Conservation (phyloP, 2,797 vertebrate species). For the Valencia hispanica region DNA sequence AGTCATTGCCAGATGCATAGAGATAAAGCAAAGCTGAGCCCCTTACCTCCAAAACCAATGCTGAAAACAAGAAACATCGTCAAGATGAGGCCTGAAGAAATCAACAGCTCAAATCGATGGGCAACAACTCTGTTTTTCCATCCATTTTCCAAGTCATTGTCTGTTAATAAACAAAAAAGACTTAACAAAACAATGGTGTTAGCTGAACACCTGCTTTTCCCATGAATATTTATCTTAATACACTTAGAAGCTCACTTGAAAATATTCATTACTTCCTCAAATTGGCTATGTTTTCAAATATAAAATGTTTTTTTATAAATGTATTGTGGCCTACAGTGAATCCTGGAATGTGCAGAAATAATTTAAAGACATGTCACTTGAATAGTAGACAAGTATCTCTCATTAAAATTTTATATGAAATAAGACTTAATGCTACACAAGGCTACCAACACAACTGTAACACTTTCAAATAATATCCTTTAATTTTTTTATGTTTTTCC, state of each 20-base stretch:
- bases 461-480: no score
- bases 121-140: constrained; percentile 60
- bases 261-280: neutral
- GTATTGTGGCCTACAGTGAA: no score
- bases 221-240: neutral
- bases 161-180: constrained; percentile 20
- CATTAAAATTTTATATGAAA: no score
- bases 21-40: neutral
- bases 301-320: no score
- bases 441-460: no score
- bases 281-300: neutral
- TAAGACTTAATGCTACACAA: no score
- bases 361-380: no score
- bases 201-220: neutral
- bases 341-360: no score
- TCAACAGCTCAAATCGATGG: constrained; percentile 67
- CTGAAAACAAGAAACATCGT: constrained; percentile 60
- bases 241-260: no score
- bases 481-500: no score
- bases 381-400: no score
- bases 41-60: constrained; percentile 80
- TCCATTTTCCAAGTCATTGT: constrained; percentile 66
- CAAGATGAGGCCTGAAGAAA: constrained; percentile 45
- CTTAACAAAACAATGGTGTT: neutral
- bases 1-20: constrained; percentile 5